These are phyloP conservation scores for Andrena dorsata DNA, from an alignment of 2,888 invertebrate genomes.

Conservation along the genomic window DNA sequence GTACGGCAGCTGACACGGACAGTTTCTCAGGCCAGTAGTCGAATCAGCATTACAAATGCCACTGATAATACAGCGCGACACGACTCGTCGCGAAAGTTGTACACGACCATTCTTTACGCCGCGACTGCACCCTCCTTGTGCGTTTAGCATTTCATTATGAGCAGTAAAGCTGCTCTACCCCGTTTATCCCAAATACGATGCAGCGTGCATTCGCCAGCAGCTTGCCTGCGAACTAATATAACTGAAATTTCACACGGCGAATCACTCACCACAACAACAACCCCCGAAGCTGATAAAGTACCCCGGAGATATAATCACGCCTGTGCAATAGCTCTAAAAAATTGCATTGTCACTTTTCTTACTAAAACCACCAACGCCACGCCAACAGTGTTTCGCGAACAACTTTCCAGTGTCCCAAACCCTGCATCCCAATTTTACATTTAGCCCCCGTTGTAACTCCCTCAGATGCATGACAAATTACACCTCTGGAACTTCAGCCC, in stretches of 20 bases:
- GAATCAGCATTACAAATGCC: slow-evolving; percentile 67
- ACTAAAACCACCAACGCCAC: neutral
- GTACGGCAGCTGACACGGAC: slow-evolving; percentile 37
- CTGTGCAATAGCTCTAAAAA: neutral
- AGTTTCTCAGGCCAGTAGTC: slow-evolving; percentile 55
- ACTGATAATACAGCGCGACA: slow-evolving; percentile 63
- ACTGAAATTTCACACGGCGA: neutral
- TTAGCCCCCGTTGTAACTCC: slow-evolving; percentile 9
- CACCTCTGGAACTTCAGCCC: slow-evolving; percentile 23
- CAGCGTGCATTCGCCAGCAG: neutral
- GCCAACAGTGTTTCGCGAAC: neutral
- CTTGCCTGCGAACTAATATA: slow-evolving; percentile 7
- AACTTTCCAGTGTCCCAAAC: neutral
- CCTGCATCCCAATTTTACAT: slow-evolving; percentile 27
- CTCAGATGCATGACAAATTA: slow-evolving; percentile 28
- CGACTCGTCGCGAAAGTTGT: slow-evolving; percentile 65
- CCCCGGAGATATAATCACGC: no score
- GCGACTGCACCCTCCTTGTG: slow-evolving; percentile 49
- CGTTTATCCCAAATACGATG: slow-evolving; percentile 5
- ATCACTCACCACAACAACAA: neutral
- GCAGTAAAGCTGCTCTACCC: slow-evolving; percentile 34
- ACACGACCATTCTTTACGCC: slow-evolving; percentile 64
- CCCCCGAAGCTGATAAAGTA: neutral
- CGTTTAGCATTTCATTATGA: slow-evolving; percentile 70
- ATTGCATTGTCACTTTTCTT: neutral